phyloP scores from a whole-genome alignment of 2,113 vertebrate species.

The Caretta caretta region DNA sequence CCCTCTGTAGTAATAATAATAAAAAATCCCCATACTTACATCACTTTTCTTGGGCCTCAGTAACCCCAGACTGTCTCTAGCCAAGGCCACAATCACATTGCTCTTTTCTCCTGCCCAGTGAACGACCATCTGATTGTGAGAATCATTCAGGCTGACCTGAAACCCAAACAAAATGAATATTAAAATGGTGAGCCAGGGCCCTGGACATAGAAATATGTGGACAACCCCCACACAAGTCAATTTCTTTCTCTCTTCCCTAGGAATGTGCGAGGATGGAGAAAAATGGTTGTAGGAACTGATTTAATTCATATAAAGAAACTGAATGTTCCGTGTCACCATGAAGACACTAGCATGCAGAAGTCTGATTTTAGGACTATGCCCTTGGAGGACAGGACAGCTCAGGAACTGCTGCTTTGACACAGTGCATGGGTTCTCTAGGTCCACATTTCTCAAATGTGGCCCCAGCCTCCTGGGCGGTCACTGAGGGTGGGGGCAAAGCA shows the following conservation, averaged over 20 bases:
- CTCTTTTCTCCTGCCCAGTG: constrained; percentile 99
- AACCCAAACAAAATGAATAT: not conserved
- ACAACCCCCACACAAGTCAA: rapidly evolving
- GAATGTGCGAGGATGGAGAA: rapidly evolving
- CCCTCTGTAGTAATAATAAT: rapidly evolving
- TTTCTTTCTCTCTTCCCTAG: rapidly evolving
- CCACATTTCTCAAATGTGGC: rapidly evolving
- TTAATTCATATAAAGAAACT: rapidly evolving
- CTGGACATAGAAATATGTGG: rapidly evolving
- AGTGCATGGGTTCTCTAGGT: rapidly evolving
- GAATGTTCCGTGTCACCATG: not conserved
- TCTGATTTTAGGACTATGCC: rapidly evolving
- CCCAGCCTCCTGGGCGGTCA: too few species aligned
- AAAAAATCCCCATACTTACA: constrained; percentile 77
- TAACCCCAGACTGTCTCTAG: constrained; percentile 91
- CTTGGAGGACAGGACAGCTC: rapidly evolving
- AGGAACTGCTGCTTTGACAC: rapidly evolving
- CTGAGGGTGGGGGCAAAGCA: too few species aligned
- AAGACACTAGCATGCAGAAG: not conserved
- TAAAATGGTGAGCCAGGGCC: not conserved
- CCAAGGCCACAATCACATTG: constrained; percentile 95
- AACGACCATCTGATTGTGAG: constrained; percentile 98
- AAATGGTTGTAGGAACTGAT: not conserved
- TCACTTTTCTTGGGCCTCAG: constrained; percentile 91
- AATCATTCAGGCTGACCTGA: constrained; percentile 96